Conservation (phyloP, 1,140 invertebrate genomes). For the Drosophila varians region DNA sequence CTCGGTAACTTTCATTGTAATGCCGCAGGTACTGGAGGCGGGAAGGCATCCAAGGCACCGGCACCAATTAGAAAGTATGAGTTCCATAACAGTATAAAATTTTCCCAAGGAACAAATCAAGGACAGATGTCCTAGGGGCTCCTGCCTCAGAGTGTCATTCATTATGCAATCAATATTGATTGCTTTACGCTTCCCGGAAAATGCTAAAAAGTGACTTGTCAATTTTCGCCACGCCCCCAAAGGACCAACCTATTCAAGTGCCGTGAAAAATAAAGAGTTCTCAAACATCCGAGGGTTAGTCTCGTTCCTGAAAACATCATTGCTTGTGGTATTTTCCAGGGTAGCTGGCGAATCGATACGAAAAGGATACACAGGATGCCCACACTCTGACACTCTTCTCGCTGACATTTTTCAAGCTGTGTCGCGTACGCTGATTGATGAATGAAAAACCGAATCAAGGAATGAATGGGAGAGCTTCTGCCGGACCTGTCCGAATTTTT, state of each 20-base stretch:
- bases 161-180: constrained; percentile 82
- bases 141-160: constrained; percentile 74
- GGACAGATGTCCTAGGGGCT: constrained; percentile 61
- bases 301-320: background rate
- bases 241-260: background rate
- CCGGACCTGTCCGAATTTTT: constrained; percentile 50
- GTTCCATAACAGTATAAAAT: background rate
- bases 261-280: constrained; percentile 1
- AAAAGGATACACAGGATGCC: background rate
- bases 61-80: background rate
- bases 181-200: constrained; percentile 59
- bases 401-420: constrained; percentile 73
- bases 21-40: constrained; percentile 15
- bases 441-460: constrained; percentile 68
- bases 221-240: constrained; percentile 63
- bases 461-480: constrained; percentile 58
- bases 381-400: constrained; percentile 28
- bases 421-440: constrained; percentile 73
- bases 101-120: background rate
- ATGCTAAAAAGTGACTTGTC: constrained; percentile 73
- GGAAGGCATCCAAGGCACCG: constrained; percentile 17
- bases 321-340: constrained; percentile 5
- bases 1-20: constrained; percentile 51
- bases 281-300: background rate
- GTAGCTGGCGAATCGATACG: constrained; percentile 9